phyloP scores from a whole-genome alignment of 2,113 vertebrate species.

The Gymnocephalus cernua region DNA sequence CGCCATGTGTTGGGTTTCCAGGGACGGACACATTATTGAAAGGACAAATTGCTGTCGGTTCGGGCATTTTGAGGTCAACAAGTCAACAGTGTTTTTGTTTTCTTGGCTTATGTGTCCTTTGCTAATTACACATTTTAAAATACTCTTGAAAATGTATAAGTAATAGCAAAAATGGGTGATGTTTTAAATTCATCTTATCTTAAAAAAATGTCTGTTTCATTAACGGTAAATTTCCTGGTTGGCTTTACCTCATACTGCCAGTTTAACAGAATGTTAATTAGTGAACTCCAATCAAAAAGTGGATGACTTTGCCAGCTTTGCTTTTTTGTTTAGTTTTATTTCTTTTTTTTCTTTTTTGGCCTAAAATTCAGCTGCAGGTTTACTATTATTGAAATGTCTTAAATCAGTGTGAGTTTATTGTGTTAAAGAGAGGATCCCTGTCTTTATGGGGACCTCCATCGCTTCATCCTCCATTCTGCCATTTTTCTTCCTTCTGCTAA shows the following conservation, averaged over 20 bases:
- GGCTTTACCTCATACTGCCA: constrained; percentile 2
- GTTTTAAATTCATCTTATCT: not conserved
- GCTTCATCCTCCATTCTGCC: constrained; percentile 36
- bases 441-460: constrained; percentile 24
- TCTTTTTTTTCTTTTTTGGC: not conserved
- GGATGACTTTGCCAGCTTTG: constrained; percentile 1
- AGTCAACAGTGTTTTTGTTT: constrained; percentile 1
- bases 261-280: constrained; percentile 24
- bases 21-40: constrained; percentile 12
- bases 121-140: not conserved
- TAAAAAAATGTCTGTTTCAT: constrained; percentile 17
- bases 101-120: not conserved
- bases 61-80: constrained; percentile 43
- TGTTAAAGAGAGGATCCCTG: constrained; percentile 14
- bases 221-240: constrained; percentile 9
- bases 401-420: constrained; percentile 7
- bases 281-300: not conserved
- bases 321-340: constrained; percentile 2
- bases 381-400: not conserved
- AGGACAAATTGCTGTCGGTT: constrained; percentile 17
- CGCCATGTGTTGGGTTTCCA: constrained; percentile 21
- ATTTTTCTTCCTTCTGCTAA: constrained; percentile 61
- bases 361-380: constrained; percentile 10
- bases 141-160: not conserved
- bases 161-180: not conserved